Evolutionary conservation across 2,113 vertebrate genomes (phyloP).

Genomic region (Otolemur garnettii): DNA sequence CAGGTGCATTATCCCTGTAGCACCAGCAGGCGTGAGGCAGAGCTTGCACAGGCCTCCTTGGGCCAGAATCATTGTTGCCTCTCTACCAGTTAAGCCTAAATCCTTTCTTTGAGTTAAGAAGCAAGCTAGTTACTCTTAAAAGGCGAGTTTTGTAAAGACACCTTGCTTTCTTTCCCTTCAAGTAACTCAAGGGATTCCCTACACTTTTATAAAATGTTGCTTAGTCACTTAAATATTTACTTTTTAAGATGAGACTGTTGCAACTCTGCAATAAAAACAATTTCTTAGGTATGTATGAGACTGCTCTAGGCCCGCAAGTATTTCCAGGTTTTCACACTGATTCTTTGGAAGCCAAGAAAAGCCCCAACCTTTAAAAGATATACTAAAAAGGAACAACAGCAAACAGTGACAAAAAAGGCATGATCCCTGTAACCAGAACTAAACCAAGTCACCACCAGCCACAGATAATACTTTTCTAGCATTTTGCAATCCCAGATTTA

Average conservation of each 20-base stretch:
- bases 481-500: slow-evolving; percentile 9
- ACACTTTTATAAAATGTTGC: slow-evolving; percentile 56
- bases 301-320: slow-evolving; percentile 19
- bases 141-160: not conserved
- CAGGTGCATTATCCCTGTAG: slow-evolving; percentile 1
- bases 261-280: slow-evolving; percentile 46
- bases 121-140: not conserved
- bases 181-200: not conserved
- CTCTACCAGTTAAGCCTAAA: not conserved
- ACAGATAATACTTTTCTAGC: slow-evolving; percentile 35
- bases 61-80: not conserved
- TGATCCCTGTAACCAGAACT: not conserved
- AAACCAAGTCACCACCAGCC: not conserved
- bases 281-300: not conserved
- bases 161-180: not conserved
- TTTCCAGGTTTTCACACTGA: slow-evolving; percentile 69
- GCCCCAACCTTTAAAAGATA: not conserved
- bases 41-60: not conserved
- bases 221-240: slow-evolving; percentile 70
- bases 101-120: not conserved
- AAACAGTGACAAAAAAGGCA: not conserved
- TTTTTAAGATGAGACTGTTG: slow-evolving; percentile 64
- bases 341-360: not conserved
- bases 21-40: not conserved
- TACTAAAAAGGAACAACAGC: not conserved